A percentile compares a stretch with the other conserved stretches of the same genome.
Conservation (phyloP, 2,113 vertebrate species). For the Xiphophorus couchianus region DNA sequence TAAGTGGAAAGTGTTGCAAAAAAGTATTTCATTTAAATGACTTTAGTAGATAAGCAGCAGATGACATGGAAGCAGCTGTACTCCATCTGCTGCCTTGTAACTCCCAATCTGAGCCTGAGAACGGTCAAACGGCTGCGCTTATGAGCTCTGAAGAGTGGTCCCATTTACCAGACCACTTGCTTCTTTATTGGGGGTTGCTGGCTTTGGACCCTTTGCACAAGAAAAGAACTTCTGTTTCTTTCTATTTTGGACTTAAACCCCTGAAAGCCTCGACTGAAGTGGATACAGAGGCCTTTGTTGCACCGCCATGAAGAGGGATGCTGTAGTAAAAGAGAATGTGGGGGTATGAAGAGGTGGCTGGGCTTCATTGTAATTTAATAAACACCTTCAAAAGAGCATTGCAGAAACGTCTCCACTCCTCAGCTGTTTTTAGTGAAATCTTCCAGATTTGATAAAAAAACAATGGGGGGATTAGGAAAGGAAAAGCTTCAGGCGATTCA, state of each 20-base stretch:
- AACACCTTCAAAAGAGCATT: constrained; percentile 51
- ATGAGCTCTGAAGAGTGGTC: constrained; percentile 50
- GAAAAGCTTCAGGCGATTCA: constrained; percentile 50
- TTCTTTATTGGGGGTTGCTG: constrained; percentile 53
- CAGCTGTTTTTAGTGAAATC: constrained; percentile 42
- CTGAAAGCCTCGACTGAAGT: constrained; percentile 59
- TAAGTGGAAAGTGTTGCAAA: background rate
- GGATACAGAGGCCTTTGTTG: constrained; percentile 72
- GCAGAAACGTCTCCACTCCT: constrained; percentile 52
- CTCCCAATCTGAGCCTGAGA: constrained; percentile 34
- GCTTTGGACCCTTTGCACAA: constrained; percentile 60
- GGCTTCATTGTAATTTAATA: constrained; percentile 68
- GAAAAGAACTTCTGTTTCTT: constrained; percentile 64
- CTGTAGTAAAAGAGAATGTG: constrained; percentile 45
- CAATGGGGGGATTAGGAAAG: constrained; percentile 44
- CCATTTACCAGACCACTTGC: constrained; percentile 59
- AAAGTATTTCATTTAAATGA: background rate
- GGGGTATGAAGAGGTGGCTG: constrained; percentile 43
- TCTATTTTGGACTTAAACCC: constrained; percentile 35
- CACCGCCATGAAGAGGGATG: constrained; percentile 58
- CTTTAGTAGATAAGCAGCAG: background rate
- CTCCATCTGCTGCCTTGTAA: constrained; percentile 7
- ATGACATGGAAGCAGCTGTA: background rate
- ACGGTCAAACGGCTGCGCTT: constrained; percentile 42
- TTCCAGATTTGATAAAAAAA: constrained; percentile 56